A percentile compares a stretch with the other conserved stretches of the same genome.
phyloP scores from a whole-genome alignment of 2,888 invertebrate species.

The Globia sparganii region DNA sequence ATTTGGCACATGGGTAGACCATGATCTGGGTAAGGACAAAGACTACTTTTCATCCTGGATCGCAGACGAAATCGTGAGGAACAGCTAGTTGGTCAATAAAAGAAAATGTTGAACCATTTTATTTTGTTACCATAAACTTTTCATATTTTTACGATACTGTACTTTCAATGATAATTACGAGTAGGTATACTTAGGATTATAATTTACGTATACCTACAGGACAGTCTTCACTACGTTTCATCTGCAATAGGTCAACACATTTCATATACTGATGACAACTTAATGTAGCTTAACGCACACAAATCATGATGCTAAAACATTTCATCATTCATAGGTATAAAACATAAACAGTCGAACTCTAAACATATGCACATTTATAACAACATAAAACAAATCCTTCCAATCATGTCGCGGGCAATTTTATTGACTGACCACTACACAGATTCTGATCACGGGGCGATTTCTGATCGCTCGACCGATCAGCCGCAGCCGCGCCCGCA shows the following conservation, averaged over 20 bases:
- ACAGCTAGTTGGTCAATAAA: background rate
- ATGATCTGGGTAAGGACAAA: background rate
- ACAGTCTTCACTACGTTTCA: background rate
- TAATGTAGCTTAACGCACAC: conserved; percentile 5
- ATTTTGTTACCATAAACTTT: background rate
- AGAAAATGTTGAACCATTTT: background rate
- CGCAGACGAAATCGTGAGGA: background rate
- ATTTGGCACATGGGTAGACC: background rate
- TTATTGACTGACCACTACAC: conserved; percentile 27
- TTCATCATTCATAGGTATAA: background rate
- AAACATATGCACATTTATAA: conserved; percentile 20
- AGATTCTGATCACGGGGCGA: conserved; percentile 29
- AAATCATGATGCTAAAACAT: conserved; percentile 26
- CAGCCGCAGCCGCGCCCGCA: conserved; percentile 45
- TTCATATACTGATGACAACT: background rate
- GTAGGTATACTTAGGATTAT: background rate
- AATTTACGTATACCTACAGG: background rate
- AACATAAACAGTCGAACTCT: conserved; percentile 49
- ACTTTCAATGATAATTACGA: background rate
- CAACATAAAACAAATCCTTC: background rate
- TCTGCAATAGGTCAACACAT: conserved; percentile 2
- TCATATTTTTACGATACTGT: background rate
- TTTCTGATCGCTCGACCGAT: conserved; percentile 11
- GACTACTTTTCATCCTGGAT: background rate
- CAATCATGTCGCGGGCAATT: conserved; percentile 20